Percentiles rank a stretch among this genome's conserved stretches.
These are phyloP conservation scores for Hirtodrosophila histrioides DNA, from an alignment of 2,888 invertebrate species.

Conservation along the genomic window DNA sequence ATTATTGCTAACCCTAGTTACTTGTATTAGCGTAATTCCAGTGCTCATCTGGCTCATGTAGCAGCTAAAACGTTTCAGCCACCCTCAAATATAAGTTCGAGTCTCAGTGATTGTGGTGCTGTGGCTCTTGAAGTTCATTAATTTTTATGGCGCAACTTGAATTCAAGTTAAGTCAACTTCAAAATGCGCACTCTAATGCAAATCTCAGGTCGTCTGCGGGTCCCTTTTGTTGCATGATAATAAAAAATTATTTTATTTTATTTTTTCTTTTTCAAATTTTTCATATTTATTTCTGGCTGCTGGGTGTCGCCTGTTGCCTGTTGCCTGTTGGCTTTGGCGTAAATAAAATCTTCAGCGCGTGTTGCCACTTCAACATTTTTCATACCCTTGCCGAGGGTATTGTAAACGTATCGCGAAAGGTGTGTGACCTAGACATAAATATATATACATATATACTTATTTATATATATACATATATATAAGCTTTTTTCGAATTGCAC, in stretches of 20 bases:
- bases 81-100: not conserved
- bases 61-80: slow-evolving; percentile 34
- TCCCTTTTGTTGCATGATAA: slow-evolving; percentile 54
- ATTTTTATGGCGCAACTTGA: slow-evolving; percentile 66
- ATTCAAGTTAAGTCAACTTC: slow-evolving; percentile 43
- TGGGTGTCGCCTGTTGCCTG: slow-evolving; percentile 18
- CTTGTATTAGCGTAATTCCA: slow-evolving; percentile 66
- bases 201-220: slow-evolving; percentile 47
- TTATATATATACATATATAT: too few species aligned
- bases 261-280: slow-evolving; percentile 46
- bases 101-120: slow-evolving; percentile 1
- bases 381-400: too few species aligned
- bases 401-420: too few species aligned
- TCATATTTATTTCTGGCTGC: slow-evolving; percentile 49
- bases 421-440: too few species aligned
- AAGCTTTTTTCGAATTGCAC: too few species aligned
- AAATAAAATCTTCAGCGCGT: slow-evolving; percentile 46
- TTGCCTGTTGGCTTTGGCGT: slow-evolving; percentile 13
- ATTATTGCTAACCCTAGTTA: slow-evolving; percentile 29
- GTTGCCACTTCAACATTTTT: slow-evolving; percentile 46
- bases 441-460: too few species aligned
- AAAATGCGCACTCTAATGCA: slow-evolving; percentile 44
- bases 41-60: slow-evolving; percentile 64
- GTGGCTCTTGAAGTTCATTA: slow-evolving; percentile 66
- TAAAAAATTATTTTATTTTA: slow-evolving; percentile 47